Conservation (phyloP, 1,140 invertebrate genomes). For the Aphaenogaster floridana region DNA sequence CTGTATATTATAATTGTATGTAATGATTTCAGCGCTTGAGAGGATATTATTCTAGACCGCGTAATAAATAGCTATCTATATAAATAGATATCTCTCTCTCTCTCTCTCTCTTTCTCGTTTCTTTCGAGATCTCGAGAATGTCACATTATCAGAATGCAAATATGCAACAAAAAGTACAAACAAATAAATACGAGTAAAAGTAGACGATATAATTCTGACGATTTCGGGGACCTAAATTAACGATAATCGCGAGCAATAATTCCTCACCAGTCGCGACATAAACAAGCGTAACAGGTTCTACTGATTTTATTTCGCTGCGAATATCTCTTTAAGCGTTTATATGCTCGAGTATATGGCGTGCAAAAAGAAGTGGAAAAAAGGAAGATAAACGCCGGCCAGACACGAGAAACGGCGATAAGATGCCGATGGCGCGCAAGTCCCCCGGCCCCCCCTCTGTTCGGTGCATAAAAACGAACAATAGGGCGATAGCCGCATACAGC, state of each 20-base stretch:
- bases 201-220: background rate
- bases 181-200: background rate
- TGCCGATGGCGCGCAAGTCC: background rate
- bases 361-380: background rate
- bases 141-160: background rate
- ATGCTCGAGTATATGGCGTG: background rate
- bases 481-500: slow-evolving; percentile 1
- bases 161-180: background rate
- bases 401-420: slow-evolving; percentile 31
- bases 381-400: slow-evolving; percentile 7
- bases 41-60: no score
- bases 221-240: background rate
- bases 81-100: background rate
- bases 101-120: background rate
- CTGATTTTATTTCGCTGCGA: slow-evolving; percentile 16
- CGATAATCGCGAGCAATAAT: slow-evolving; percentile 31
- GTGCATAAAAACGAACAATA: slow-evolving; percentile 26
- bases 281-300: background rate
- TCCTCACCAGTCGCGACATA: background rate
- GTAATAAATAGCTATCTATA: no score
- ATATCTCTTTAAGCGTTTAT: slow-evolving; percentile 15
- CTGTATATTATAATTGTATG: no score
- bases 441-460: no score
- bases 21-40: no score
- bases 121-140: background rate